A percentile compares a stretch with the other conserved stretches of the same genome.
Evolutionary conservation across 2,113 vertebrate species (phyloP).

Genomic region (Cercocebus atys): DNA sequence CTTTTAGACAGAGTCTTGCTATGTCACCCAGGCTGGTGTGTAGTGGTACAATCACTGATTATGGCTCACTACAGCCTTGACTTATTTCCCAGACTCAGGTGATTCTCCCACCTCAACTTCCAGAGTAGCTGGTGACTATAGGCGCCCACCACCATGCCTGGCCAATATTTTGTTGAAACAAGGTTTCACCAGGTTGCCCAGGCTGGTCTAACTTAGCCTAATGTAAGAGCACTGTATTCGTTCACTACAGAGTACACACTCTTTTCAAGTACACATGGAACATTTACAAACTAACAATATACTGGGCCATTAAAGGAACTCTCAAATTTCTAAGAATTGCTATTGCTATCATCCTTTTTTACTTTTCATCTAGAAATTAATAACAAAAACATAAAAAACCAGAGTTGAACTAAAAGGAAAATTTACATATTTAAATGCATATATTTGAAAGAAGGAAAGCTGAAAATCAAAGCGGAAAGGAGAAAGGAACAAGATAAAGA

Average conservation of each 20-base stretch:
- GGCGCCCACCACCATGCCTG: too few species aligned
- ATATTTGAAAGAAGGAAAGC: neutral
- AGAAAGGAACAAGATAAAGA: neutral
- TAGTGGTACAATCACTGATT: too few species aligned
- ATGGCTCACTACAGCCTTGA: too few species aligned
- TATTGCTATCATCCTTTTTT: neutral
- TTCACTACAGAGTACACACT: neutral
- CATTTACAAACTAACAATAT: neutral
- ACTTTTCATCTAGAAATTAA: neutral
- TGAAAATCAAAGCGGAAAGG: neutral
- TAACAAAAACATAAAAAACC: neutral
- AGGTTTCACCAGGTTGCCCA: too few species aligned
- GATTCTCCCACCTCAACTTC: too few species aligned
- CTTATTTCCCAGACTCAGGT: too few species aligned
- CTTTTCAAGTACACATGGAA: neutral
- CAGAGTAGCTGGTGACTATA: too few species aligned
- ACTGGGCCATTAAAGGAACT: neutral
- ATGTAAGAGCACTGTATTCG: neutral
- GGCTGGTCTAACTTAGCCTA: neutral
- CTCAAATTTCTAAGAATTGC: neutral
- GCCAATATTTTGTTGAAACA: too few species aligned
- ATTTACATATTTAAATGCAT: neutral
- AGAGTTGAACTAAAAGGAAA: neutral
- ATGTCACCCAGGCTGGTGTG: too few species aligned
- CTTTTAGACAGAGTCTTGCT: too few species aligned